Percentiles rank a stretch among this genome's conserved stretches.
These are phyloP conservation scores for Ochropleura leucogaster DNA, from an alignment of 2,888 invertebrate genomes.

Conservation along the genomic window DNA sequence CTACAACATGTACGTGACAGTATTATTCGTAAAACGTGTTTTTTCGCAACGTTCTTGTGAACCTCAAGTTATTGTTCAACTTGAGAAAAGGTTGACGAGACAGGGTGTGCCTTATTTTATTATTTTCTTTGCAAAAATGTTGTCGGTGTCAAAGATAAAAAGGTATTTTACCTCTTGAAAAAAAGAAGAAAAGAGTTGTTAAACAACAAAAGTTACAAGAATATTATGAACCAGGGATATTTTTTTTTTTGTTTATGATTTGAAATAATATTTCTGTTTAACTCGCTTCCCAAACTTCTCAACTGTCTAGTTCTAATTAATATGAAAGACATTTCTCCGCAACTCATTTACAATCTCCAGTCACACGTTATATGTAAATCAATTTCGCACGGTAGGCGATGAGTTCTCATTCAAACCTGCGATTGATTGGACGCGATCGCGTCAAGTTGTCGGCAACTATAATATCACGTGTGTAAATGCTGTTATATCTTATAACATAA, in stretches of 20 bases:
- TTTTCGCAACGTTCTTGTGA: conserved; percentile 19
- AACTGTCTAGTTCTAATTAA: not conserved
- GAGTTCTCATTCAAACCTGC: conserved; percentile 17
- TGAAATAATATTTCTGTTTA: not conserved
- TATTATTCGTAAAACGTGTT: conserved; percentile 37
- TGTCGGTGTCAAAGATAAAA: conserved; percentile 16
- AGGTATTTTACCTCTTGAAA: not conserved
- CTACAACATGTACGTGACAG: conserved; percentile 35
- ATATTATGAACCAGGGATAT: not conserved
- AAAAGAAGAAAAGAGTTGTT: conserved; percentile 8
- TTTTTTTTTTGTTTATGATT: conserved; percentile 5
- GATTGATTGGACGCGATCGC: conserved; percentile 33
- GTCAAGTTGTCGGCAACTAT: conserved; percentile 21
- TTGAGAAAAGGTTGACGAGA: conserved; percentile 39
- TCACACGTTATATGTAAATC: conserved; percentile 31
- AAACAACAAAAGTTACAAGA: conserved; percentile 3
- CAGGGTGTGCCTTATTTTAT: conserved; percentile 33
- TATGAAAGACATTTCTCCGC: conserved; percentile 14
- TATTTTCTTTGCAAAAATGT: conserved; percentile 41
- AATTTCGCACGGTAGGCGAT: conserved; percentile 33
- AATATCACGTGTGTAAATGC: conserved; percentile 13
- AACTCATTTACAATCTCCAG: conserved; percentile 11
- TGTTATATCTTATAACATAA: not conserved
- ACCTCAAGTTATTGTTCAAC: conserved; percentile 26
- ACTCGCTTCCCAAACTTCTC: not conserved